A percentile compares a stretch with the other conserved stretches of the same genome.
Evolutionary conservation across 2,888 invertebrate species (phyloP).

Genomic region (Neocrepidodera transversa): DNA sequence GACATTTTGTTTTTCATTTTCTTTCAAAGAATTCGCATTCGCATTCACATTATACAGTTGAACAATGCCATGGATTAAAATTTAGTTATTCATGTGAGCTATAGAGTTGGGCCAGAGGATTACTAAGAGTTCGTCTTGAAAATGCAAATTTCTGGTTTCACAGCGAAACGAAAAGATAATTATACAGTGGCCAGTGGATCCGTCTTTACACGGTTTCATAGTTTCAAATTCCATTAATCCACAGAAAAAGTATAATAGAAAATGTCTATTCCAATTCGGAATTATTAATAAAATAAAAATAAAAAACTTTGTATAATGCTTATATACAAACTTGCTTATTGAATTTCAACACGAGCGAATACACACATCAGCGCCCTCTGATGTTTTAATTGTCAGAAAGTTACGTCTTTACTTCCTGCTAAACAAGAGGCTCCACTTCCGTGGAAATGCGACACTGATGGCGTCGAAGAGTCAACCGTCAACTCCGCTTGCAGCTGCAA

Average conservation of each 20-base stretch:
- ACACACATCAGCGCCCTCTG: conserved; percentile 39
- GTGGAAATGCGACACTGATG: conserved; percentile 12
- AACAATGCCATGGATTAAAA: conserved; percentile 24
- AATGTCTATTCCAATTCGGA: conserved; percentile 6
- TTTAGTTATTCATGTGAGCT: conserved; percentile 24
- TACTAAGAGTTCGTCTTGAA: conserved; percentile 54
- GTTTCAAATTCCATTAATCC: conserved; percentile 57
- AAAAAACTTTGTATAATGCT: too few relatives aligned
- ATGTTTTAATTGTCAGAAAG: conserved; percentile 37
- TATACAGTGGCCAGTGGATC: conserved; percentile 53
- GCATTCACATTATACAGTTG: conserved; percentile 19
- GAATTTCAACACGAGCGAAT: conserved; percentile 37
- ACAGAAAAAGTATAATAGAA: not conserved
- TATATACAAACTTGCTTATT: conserved; percentile 36
- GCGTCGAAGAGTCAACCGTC: conserved; percentile 2
- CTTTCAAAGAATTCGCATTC: conserved; percentile 25
- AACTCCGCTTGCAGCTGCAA: not conserved
- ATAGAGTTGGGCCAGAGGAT: conserved; percentile 34
- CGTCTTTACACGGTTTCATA: conserved; percentile 59
- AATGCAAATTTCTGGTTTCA: conserved; percentile 57
- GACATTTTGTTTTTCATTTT: too few relatives aligned
- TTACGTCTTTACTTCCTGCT: conserved; percentile 39
- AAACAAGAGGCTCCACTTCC: conserved; percentile 35
- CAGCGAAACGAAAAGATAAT: conserved; percentile 56
- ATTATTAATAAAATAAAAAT: too few relatives aligned